phyloP scores from a whole-genome alignment of 2,888 invertebrate species.

The Drosophila rellima region DNA sequence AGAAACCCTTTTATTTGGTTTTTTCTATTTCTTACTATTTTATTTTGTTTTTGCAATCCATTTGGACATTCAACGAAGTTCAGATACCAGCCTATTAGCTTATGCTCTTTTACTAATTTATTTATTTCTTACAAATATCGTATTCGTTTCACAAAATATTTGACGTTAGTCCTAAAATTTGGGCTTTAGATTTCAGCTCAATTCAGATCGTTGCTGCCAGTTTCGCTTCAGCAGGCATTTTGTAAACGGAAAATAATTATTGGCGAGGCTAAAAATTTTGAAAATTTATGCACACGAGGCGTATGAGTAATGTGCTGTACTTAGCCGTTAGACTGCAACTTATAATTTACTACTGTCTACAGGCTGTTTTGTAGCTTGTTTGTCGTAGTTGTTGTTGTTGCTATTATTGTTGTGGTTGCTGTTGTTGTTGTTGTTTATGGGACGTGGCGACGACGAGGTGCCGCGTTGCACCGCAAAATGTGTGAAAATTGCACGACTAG shows the following conservation, averaged over 20 bases:
- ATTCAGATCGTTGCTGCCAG: neutral
- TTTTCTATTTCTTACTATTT: too few species aligned
- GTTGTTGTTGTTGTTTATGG: constrained; percentile 55
- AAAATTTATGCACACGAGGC: constrained; percentile 75
- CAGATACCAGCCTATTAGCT: neutral
- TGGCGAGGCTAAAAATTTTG: constrained; percentile 36
- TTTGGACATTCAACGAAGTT: neutral
- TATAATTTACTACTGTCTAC: constrained; percentile 78
- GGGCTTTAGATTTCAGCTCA: neutral
- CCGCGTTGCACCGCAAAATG: constrained; percentile 65
- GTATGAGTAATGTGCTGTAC: constrained; percentile 75
- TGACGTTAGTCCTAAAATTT: neutral
- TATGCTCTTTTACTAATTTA: neutral
- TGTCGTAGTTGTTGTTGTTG: constrained; percentile 49
- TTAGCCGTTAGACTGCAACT: constrained; percentile 65
- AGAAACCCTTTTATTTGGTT: too few species aligned
- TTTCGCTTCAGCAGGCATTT: constrained; percentile 58
- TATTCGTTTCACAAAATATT: neutral
- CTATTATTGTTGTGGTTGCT: constrained; percentile 46
- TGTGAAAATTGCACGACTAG: constrained; percentile 78
- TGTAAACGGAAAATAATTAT: constrained; percentile 79
- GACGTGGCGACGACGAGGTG: constrained; percentile 33
- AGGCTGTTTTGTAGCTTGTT: constrained; percentile 67
- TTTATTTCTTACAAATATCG: neutral
- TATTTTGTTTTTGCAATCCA: neutral